Percentiles rank a stretch among this genome's conserved stretches.
Conservation (phyloP, 1,140 invertebrate species). For the Solen grandis region DNA sequence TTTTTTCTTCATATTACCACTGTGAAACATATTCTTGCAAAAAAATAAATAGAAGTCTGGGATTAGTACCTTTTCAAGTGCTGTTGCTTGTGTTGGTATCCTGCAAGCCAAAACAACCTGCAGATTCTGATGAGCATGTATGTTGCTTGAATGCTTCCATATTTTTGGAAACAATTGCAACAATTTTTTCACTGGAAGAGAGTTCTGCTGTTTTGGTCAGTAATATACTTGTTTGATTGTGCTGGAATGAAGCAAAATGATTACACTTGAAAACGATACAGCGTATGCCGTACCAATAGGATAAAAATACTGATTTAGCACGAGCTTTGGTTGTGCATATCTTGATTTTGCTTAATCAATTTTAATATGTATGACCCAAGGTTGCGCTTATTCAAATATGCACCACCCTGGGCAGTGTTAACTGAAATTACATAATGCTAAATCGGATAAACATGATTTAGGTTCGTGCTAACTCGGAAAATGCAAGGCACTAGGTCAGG, state of each 20-base stretch:
- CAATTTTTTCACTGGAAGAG: slow-evolving; percentile 17
- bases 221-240: slow-evolving; percentile 13
- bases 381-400: not conserved
- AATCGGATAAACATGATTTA: not conserved
- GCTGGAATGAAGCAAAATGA: slow-evolving; percentile 34
- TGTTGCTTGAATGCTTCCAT: slow-evolving; percentile 24
- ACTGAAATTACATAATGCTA: not conserved
- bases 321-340: too few relatives aligned
- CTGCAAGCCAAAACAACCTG: slow-evolving; percentile 16
- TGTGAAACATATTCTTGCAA: slow-evolving; percentile 11
- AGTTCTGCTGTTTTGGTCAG: slow-evolving; percentile 25
- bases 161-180: slow-evolving; percentile 22
- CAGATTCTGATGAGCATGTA: slow-evolving; percentile 5
- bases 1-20: slow-evolving; percentile 30
- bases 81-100: slow-evolving; percentile 20
- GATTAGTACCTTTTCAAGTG: slow-evolving; percentile 6
- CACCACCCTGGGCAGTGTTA: not conserved
- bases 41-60: slow-evolving; percentile 24
- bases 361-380: too few relatives aligned
- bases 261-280: slow-evolving; percentile 18
- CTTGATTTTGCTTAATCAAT: too few relatives aligned
- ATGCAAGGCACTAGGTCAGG: too few relatives aligned
- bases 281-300: too few relatives aligned
- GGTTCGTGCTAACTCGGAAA: too few relatives aligned
- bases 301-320: too few relatives aligned